A percentile compares a stretch with the other conserved stretches of the same genome.
These are phyloP conservation scores for Parazoanthus atlanticus DNA, from an alignment of 92 coral and sea anemone genomes.

Conservation along the genomic window DNA sequence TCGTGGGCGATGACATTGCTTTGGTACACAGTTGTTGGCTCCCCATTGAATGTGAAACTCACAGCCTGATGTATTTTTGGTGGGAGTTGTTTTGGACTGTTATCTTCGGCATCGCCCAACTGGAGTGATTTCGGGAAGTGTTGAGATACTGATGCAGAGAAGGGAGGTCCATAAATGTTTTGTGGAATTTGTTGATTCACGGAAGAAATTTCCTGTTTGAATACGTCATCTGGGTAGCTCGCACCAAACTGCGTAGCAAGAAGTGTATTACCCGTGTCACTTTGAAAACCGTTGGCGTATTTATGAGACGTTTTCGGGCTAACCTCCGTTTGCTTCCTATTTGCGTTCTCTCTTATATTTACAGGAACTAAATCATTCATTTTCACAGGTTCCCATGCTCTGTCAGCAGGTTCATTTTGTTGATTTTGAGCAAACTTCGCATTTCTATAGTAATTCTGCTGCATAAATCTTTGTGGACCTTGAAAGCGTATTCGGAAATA, in stretches of 20 bases:
- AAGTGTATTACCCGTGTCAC: neutral
- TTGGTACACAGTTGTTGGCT: neutral
- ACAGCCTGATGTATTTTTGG: neutral
- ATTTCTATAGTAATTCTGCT: neutral
- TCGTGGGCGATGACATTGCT: neutral
- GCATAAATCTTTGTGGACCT: neutral
- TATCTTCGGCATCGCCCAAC: constrained; percentile 1
- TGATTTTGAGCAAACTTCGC: neutral
- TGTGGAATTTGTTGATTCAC: neutral
- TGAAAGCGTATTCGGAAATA: neutral
- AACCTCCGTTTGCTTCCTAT: neutral
- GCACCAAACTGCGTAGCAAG: neutral
- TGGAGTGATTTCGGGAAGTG: neutral
- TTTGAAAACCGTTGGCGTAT: neutral
- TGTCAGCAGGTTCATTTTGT: neutral
- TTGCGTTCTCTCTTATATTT: neutral
- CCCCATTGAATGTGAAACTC: neutral
- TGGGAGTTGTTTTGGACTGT: neutral
- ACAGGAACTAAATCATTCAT: neutral
- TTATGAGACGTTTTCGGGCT: neutral
- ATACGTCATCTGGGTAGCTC: neutral
- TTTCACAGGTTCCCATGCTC: neutral
- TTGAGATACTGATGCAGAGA: neutral
- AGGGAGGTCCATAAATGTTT: neutral
- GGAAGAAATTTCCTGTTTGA: neutral